These are phyloP conservation scores for Dynastes hyllus DNA, from an alignment of 2,888 invertebrate genomes.

Conservation along the genomic window DNA sequence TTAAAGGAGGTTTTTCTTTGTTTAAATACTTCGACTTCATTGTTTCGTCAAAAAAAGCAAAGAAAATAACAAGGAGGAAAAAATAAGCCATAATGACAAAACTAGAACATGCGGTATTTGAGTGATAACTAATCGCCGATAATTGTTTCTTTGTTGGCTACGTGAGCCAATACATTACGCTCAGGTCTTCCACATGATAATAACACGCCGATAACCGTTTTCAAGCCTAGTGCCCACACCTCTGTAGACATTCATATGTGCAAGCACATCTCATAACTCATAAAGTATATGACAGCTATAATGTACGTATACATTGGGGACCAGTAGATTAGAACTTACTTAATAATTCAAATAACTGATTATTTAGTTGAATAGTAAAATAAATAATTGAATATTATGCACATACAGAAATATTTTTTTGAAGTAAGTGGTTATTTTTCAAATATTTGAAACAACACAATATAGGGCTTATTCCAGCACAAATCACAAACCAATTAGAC, in stretches of 20 bases:
- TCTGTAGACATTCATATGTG: background rate
- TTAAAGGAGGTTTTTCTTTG: background rate
- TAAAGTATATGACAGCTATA: too few relatives aligned
- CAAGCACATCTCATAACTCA: background rate
- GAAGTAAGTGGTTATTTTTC: too few relatives aligned
- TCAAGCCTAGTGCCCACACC: background rate
- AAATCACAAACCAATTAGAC: too few relatives aligned
- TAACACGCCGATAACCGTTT: constrained; percentile 28
- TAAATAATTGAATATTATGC: too few relatives aligned
- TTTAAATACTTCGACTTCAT: background rate
- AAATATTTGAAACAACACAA: too few relatives aligned
- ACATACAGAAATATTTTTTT: too few relatives aligned
- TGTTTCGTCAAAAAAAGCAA: background rate
- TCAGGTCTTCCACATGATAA: constrained; percentile 30
- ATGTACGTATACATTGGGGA: too few relatives aligned
- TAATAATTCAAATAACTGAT: too few relatives aligned
- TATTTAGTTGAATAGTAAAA: too few relatives aligned
- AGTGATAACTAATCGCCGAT: constrained; percentile 57
- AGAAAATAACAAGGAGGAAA: too few relatives aligned
- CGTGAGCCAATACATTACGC: constrained; percentile 9
- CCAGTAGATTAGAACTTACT: too few relatives aligned
- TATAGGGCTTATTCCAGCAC: too few relatives aligned
- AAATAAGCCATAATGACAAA: constrained; percentile 10
- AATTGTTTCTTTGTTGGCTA: constrained; percentile 57
- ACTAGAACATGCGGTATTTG: constrained; percentile 54